Conservation (phyloP, 2,113 vertebrate genomes). For the Macquaria australasica region DNA sequence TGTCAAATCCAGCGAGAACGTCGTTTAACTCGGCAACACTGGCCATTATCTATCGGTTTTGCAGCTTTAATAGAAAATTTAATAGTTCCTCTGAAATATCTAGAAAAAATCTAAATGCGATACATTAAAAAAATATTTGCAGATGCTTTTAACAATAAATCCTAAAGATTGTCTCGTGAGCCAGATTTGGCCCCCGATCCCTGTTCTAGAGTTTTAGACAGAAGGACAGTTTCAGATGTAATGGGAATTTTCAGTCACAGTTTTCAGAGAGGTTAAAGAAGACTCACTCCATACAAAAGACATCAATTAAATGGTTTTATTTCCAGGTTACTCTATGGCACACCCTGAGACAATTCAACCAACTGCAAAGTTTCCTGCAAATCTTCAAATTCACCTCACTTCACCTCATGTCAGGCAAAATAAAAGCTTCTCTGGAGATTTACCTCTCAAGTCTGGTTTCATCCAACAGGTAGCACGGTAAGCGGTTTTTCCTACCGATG, state of each 20-base stretch:
- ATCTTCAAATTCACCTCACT: background rate
- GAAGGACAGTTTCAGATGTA: no score
- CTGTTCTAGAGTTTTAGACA: no score
- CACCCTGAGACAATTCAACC: background rate
- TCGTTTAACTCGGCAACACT: no score
- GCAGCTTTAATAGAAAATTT: background rate
- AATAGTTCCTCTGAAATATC: background rate
- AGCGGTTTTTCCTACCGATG: background rate
- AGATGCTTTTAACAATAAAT: no score
- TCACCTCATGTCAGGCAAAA: background rate
- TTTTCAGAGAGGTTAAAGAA: background rate
- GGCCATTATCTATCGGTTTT: background rate
- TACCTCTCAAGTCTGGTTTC: background rate
- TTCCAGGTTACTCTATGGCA: background rate
- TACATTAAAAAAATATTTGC: no score
- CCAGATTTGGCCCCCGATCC: no score
- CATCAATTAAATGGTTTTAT: background rate
- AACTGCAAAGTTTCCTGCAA: background rate
- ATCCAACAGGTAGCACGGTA: background rate
- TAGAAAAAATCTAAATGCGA: no score
- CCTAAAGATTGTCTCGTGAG: background rate
- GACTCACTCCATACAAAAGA: background rate
- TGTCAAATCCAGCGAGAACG: no score
- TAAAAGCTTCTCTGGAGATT: background rate
- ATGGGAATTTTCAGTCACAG: no score